phyloP scores from a whole-genome alignment of 2,888 invertebrate genomes.

The Watsonalla cultraria region DNA sequence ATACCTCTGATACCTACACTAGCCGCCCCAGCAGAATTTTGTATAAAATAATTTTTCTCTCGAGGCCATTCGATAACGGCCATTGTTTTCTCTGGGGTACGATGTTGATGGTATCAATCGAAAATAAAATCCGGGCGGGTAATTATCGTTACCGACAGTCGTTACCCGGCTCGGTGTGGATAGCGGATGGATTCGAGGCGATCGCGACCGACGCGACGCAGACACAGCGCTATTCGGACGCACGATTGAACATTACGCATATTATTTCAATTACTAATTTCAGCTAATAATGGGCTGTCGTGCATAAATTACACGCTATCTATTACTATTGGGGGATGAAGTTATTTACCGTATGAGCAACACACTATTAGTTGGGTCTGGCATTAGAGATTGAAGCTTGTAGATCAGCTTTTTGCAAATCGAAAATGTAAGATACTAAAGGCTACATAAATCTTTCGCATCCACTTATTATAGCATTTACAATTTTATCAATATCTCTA shows the following conservation, averaged over 20 bases:
- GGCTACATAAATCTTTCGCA: too few relatives aligned
- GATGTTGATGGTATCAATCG: conserved; percentile 33
- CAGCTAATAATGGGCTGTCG: conserved; percentile 13
- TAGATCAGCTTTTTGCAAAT: too few relatives aligned
- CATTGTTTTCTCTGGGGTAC: conserved; percentile 25
- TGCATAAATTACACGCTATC: conserved; percentile 1
- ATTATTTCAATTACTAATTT: conserved; percentile 20
- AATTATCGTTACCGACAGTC: conserved; percentile 29
- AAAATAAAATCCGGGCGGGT: conserved; percentile 38
- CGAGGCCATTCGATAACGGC: conserved; percentile 14
- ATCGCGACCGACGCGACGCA: conserved; percentile 8
- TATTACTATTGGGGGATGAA: neutral
- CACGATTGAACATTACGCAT: conserved; percentile 24
- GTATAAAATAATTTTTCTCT: conserved; percentile 8
- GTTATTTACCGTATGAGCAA: neutral
- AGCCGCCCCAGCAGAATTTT: neutral
- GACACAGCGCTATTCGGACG: conserved; percentile 15
- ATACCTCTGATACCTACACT: too few relatives aligned
- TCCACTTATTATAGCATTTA: too few relatives aligned
- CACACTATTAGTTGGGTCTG: too few relatives aligned
- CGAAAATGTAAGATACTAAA: too few relatives aligned
- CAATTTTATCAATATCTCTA: too few relatives aligned
- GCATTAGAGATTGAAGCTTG: too few relatives aligned
- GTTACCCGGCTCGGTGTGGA: conserved; percentile 32
- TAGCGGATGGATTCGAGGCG: conserved; percentile 8